Conservation (phyloP, 2,113 vertebrate species). For the Cheirogaleus medius region DNA sequence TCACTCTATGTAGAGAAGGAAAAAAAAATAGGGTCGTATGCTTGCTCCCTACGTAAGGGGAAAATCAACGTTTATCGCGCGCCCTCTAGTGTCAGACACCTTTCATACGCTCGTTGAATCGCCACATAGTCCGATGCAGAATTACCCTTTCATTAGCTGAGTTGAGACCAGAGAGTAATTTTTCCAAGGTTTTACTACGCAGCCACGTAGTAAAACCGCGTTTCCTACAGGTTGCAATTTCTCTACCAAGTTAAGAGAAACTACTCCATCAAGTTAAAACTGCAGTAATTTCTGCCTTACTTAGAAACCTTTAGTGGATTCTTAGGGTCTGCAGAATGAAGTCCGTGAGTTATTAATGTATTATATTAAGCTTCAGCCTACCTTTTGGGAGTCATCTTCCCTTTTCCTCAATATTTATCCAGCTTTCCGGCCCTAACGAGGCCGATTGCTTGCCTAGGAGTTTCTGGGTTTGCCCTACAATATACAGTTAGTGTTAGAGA, state of each 20-base stretch:
- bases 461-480: background rate
- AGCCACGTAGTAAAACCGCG: background rate
- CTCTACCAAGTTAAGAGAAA: background rate
- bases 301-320: background rate
- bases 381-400: background rate
- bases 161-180: background rate
- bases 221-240: background rate
- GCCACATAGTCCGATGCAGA: background rate
- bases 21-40: background rate
- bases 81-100: background rate
- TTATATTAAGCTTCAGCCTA: background rate
- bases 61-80: background rate
- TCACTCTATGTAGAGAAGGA: rapidly evolving
- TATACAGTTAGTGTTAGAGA: background rate
- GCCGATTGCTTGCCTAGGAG: background rate
- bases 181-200: background rate
- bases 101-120: background rate
- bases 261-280: background rate
- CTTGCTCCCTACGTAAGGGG: background rate
- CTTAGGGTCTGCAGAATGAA: background rate
- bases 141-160: background rate
- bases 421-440: background rate
- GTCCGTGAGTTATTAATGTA: background rate
- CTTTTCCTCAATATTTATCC: background rate
- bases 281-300: background rate